phyloP scores from a whole-genome alignment of 2,888 invertebrate genomes.

The Athalia rosae region DNA sequence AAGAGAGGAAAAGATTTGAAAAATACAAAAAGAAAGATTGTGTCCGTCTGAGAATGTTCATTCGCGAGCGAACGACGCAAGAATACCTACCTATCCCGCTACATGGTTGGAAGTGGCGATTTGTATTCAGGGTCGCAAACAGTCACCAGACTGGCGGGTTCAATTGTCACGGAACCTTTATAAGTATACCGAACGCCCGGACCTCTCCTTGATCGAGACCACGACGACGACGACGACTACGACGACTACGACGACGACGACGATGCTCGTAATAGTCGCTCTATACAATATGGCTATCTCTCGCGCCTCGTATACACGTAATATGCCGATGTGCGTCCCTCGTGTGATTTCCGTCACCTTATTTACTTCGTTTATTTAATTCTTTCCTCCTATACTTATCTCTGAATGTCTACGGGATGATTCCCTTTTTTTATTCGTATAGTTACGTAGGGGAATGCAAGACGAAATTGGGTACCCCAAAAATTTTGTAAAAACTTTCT shows the following conservation, averaged over 20 bases:
- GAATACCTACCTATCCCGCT: conserved; percentile 16
- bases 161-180: conserved; percentile 34
- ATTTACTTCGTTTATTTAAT: too few species aligned
- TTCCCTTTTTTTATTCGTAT: too few species aligned
- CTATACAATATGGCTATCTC: not conserved
- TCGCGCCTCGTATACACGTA: too few species aligned
- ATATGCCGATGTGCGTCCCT: too few species aligned
- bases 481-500: too few species aligned
- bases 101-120: conserved; percentile 37
- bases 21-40: conserved; percentile 12
- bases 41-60: conserved; percentile 41
- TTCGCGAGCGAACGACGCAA: conserved; percentile 27
- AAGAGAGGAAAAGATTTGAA: not conserved
- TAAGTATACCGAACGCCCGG: conserved; percentile 1
- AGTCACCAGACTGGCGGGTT: conserved; percentile 40
- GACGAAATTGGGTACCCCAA: too few species aligned
- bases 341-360: too few species aligned
- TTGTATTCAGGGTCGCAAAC: conserved; percentile 44
- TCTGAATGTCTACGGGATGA: too few species aligned
- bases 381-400: too few species aligned
- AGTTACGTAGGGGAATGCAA: too few species aligned
- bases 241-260: conserved; percentile 11
- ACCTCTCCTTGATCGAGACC: conserved; percentile 20
- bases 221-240: conserved; percentile 13
- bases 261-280: not conserved